Percentiles rank a stretch among this genome's conserved stretches.
Conservation (phyloP, 1,140 invertebrate species). For the Drosophila equinoxialis region DNA sequence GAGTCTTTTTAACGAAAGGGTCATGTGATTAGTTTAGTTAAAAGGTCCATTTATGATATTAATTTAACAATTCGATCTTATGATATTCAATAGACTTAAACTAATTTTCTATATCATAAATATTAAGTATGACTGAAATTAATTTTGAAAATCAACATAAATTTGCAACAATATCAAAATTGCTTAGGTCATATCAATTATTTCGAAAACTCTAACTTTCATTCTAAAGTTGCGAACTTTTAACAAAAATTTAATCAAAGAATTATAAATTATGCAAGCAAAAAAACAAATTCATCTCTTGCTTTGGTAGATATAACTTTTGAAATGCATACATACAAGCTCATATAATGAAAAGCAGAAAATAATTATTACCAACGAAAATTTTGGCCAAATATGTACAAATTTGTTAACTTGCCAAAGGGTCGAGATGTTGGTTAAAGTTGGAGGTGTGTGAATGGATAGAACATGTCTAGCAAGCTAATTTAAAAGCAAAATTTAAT, state of each 20-base stretch:
- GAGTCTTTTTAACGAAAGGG: not conserved
- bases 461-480: slow-evolving; percentile 18
- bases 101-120: not conserved
- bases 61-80: not conserved
- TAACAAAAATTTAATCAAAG: slow-evolving; percentile 7
- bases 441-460: not conserved
- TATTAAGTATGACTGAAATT: too few species aligned
- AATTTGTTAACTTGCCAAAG: slow-evolving; percentile 40
- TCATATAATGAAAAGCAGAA: slow-evolving; percentile 39
- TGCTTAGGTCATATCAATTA: not conserved
- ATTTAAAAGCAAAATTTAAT: slow-evolving; percentile 49
- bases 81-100: not conserved
- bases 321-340: not conserved
- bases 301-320: not conserved
- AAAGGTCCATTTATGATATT: not conserved
- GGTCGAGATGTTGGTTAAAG: not conserved
- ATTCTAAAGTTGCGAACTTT: too few species aligned
- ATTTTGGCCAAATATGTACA: slow-evolving; percentile 45
- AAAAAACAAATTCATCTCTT: not conserved
- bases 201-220: not conserved
- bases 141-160: too few species aligned
- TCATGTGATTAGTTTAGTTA: slow-evolving; percentile 20
- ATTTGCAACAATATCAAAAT: not conserved
- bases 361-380: slow-evolving; percentile 53
- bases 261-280: slow-evolving; percentile 28